Base-by-base conservation (phyloP, 2,888 invertebrate species). In the Limnephilus lunatus region DNA sequence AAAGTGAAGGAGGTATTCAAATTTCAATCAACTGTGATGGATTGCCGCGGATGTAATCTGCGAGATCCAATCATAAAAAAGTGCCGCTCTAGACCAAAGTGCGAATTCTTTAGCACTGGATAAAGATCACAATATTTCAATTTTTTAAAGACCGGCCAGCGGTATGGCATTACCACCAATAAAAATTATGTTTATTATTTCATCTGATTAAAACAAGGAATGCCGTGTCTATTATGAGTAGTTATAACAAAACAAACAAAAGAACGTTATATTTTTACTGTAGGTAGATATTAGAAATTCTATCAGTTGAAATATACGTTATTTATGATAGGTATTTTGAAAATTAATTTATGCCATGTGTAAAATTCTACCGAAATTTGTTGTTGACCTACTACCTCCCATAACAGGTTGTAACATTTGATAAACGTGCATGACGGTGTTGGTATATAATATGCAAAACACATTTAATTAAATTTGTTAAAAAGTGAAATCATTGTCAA, bases 11-110 rank as follows among this genome's bases (percentile, higher is more conserved):
- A 89, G 80, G 35, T 89, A 89, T 89, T 89, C 39, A 89, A 89
- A 89, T 89, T 89, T 89, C 88, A 89, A 89, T 89, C 88, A 89
- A 81, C 88, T 35, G 81, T 80, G 88, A 89, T 89, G 35, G 88
- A 89, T 89, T 89, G 88, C 88, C 80, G 88, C 80, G 31, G 88
- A 81, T 89, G 15, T 14, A 89, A 89, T 89, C 88, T 80, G 88
- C 15, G 25, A 19, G 88, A 31, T 80, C 32, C 12, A 68, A 68
- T 68, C 31, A 15, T 30, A 30, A 88, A 88, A 39, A 89, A 89
- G 48, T 53, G 88, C 88, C 88, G 88, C 88, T 86, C 86, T 30
- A n/a, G 32, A 32, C 82, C 85, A 32, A 85, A 39, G 86, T 86
- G 87, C 48, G 68, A 53, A 87, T 53, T 87, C 31, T 53, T 19